phyloP scores from a whole-genome alignment of 2,113 vertebrate genomes.

The Heterotilapia buettikoferi region DNA sequence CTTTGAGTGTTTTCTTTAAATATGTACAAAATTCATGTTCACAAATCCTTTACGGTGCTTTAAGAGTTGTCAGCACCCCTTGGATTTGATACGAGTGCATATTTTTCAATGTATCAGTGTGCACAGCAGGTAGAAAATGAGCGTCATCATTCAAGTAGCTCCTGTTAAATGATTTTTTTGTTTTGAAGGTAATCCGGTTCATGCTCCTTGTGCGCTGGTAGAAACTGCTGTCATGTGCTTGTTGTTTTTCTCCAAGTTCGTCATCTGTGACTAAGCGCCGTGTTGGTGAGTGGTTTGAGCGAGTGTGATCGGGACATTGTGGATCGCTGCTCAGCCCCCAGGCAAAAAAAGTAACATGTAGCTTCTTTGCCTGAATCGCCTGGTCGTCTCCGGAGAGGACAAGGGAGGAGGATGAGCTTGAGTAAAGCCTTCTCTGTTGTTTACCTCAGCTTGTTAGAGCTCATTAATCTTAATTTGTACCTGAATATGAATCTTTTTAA shows the following conservation, averaged over 20 bases:
- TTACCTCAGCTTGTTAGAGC: neutral
- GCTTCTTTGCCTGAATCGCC: neutral
- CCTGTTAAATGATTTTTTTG: neutral
- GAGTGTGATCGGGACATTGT: conserved; percentile 20
- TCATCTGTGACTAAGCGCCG: conserved; percentile 8
- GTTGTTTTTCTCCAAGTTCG: neutral
- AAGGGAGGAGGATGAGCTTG: neutral
- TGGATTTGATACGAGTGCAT: neutral
- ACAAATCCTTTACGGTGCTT: neutral
- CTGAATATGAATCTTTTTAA: neutral
- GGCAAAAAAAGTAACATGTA: neutral
- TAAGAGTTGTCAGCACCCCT: neutral
- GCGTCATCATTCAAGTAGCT: neutral
- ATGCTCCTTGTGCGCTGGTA: neutral
- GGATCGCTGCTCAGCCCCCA: conserved; percentile 24
- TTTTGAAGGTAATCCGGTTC: neutral
- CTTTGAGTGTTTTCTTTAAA: neutral
- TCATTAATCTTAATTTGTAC: neutral
- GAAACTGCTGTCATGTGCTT: neutral
- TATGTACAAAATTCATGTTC: neutral
- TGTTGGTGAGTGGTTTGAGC: conserved; percentile 2
- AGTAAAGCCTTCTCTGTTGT: neutral
- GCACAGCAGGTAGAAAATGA: neutral
- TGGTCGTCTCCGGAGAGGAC: neutral
- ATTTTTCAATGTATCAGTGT: neutral